Evolutionary conservation across 2,888 invertebrate genomes (phyloP).

Genomic region (Noctuana brunneofusca): DNA sequence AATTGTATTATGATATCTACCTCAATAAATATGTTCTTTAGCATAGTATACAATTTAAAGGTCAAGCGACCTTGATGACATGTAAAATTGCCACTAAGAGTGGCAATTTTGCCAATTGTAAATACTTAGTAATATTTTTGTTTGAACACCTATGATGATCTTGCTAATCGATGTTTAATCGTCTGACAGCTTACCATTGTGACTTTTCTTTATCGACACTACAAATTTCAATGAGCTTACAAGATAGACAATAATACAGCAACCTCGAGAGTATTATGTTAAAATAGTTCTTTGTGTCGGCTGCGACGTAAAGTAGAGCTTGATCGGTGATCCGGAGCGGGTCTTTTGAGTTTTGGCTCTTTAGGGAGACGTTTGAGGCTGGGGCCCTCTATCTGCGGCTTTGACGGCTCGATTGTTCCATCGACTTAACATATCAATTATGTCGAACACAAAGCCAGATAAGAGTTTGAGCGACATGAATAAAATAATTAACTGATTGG

Average conservation of each 20-base stretch:
- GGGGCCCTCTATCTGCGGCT: constrained; percentile 52
- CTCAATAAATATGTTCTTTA: not conserved
- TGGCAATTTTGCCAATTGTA: too few relatives aligned
- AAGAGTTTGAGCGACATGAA: constrained; percentile 78
- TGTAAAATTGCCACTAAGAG: too few relatives aligned
- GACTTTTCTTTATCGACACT: constrained; percentile 45
- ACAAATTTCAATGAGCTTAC: constrained; percentile 54
- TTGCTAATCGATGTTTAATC: constrained; percentile 23
- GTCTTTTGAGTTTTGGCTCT: constrained; percentile 40
- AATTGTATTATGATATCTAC: constrained; percentile 40
- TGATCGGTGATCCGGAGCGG: constrained; percentile 44
- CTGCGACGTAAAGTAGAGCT: constrained; percentile 54
- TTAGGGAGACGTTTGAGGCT: constrained; percentile 34
- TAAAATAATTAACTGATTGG: constrained; percentile 82
- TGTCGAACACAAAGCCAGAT: constrained; percentile 78
- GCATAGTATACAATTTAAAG: not conserved
- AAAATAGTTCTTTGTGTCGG: constrained; percentile 68
- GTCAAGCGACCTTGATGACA: too few relatives aligned
- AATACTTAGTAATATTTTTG: not conserved
- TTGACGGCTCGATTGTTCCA: constrained; percentile 76
- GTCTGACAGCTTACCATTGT: constrained; percentile 47
- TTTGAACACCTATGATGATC: constrained; percentile 1
- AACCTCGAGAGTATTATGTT: constrained; percentile 62
- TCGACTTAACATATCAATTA: constrained; percentile 81
- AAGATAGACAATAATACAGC: constrained; percentile 55